Evolutionary conservation across 2,888 invertebrate species (phyloP).

Genomic region (Aproaerema taeniolella): DNA sequence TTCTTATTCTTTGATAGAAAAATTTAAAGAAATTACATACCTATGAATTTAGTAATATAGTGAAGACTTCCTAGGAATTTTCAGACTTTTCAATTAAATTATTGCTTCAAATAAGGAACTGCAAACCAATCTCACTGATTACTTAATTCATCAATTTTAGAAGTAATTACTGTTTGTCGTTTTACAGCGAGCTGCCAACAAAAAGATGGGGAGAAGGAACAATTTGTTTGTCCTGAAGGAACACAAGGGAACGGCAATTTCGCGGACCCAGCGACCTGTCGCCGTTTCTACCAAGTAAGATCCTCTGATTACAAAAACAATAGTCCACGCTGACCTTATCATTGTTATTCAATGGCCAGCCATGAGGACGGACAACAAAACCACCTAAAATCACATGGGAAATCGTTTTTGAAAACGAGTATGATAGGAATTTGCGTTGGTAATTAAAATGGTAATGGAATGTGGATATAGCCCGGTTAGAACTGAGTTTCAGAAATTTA

Average conservation of each 20-base stretch:
- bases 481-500: too few species aligned
- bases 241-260: slow-evolving; percentile 89
- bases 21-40: too few species aligned
- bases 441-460: slow-evolving; percentile 1
- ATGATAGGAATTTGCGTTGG: not conserved
- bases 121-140: too few species aligned
- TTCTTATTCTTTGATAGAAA: too few species aligned
- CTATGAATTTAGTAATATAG: too few species aligned
- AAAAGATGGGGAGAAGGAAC: slow-evolving; percentile 77
- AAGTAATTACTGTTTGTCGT: too few species aligned
- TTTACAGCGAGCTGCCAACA: slow-evolving; percentile 61
- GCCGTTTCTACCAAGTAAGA: slow-evolving; percentile 91
- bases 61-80: too few species aligned
- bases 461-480: not conserved
- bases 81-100: too few species aligned
- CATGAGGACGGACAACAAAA: slow-evolving; percentile 3
- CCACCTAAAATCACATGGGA: slow-evolving; percentile 7
- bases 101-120: too few species aligned
- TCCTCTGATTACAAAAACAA: slow-evolving; percentile 3
- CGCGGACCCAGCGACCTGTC: slow-evolving; percentile 92
- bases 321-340: not conserved
- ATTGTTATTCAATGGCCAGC: not conserved
- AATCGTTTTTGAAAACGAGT: not conserved
- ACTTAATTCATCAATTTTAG: not conserved
- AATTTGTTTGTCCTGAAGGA: slow-evolving; percentile 88